These are phyloP conservation scores for Lanius ludovicianus DNA, from an alignment of 2,113 vertebrate genomes.

Conservation along the genomic window DNA sequence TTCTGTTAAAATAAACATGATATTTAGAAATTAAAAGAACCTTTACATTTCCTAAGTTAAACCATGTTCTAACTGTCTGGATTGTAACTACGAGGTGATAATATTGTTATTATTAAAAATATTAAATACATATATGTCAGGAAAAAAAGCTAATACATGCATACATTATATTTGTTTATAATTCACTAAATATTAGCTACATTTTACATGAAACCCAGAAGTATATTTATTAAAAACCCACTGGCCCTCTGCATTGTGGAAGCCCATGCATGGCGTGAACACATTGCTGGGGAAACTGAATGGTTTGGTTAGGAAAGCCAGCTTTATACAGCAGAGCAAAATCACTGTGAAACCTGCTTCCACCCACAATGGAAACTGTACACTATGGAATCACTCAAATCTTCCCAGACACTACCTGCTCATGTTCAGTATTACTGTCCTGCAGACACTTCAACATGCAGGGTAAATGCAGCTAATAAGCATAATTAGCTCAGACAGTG, in stretches of 20 bases:
- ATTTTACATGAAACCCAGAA: conserved; percentile 19
- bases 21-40: conserved; percentile 3
- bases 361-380: background rate
- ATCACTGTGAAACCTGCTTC: background rate
- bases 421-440: conserved; percentile 26
- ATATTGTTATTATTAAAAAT: conserved; percentile 2
- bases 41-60: background rate
- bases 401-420: background rate
- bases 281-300: background rate
- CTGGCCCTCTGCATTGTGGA: conserved; percentile 6
- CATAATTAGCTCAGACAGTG: conserved; percentile 65
- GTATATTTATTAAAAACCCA: background rate
- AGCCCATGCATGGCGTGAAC: conserved; percentile 34
- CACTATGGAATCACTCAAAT: background rate
- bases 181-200: conserved; percentile 7
- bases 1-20: conserved; percentile 15
- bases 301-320: conserved; percentile 55
- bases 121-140: background rate
- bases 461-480: conserved; percentile 67
- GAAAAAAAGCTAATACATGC: conserved; percentile 31
- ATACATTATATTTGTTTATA: conserved; percentile 15
- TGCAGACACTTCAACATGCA: conserved; percentile 70
- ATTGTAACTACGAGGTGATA: background rate
- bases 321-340: conserved; percentile 3
- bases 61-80: background rate